Conservation (phyloP, 2,113 vertebrate genomes). For the Felis chaus region DNA sequence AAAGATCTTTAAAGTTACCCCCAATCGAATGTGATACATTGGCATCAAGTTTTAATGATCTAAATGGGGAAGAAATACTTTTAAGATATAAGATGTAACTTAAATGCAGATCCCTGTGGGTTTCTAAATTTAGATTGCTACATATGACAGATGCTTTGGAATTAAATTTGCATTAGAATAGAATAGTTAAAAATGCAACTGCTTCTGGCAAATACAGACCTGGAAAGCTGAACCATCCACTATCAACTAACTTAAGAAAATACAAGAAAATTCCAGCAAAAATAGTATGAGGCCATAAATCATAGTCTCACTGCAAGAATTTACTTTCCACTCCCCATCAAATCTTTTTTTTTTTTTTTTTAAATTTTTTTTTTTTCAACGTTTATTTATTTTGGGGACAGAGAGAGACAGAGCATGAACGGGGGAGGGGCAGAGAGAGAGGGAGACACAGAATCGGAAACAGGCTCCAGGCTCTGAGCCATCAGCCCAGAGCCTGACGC, state of each 20-base stretch:
- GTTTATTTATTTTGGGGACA: no score
- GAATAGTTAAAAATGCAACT: slow-evolving; percentile 48
- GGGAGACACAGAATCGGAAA: no score
- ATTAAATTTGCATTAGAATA: slow-evolving; percentile 54
- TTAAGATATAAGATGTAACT: not conserved
- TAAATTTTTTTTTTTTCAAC: no score
- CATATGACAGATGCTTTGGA: slow-evolving; percentile 42
- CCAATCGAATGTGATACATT: not conserved
- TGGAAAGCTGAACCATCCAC: not conserved
- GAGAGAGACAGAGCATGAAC: no score
- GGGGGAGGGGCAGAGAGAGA: no score
- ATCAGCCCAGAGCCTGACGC: no score
- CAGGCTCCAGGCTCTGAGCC: no score
- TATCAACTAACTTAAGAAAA: not conserved
- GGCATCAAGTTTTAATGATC: slow-evolving; percentile 20
- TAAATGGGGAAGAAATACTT: slow-evolving; percentile 15
- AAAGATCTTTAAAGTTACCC: not conserved
- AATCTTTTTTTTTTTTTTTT: no score
- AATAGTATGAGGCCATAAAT: not conserved
- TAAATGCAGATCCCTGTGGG: not conserved
- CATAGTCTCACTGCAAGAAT: not conserved
- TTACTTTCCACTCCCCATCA: not conserved
- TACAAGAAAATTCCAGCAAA: not conserved
- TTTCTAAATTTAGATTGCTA: slow-evolving; percentile 50
- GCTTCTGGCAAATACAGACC: not conserved